Conservation (phyloP, 2,113 vertebrate species). For the Alexandromys fortis region DNA sequence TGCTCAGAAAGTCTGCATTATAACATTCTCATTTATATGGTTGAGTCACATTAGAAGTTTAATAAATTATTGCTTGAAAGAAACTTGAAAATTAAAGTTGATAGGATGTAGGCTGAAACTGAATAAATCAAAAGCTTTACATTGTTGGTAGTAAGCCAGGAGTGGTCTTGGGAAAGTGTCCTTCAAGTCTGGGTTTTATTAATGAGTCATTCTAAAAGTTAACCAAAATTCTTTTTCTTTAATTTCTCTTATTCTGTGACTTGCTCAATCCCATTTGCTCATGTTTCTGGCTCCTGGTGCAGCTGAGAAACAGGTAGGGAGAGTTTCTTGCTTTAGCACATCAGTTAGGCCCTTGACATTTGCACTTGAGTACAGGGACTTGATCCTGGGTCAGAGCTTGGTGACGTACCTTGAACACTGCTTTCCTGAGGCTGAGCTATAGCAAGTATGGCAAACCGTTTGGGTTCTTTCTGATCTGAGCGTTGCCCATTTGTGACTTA, state of each 20-base stretch:
- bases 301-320: not conserved
- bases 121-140: slow-evolving; percentile 73
- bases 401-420: rapidly evolving
- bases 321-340: not conserved
- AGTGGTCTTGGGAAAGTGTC: slow-evolving; percentile 68
- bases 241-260: not conserved
- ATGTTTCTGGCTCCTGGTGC: not conserved
- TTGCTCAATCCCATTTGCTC: not conserved
- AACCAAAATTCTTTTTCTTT: slow-evolving; percentile 3
- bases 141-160: slow-evolving; percentile 59
- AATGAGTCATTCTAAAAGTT: slow-evolving; percentile 54
- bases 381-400: not conserved
- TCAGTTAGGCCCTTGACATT: not conserved
- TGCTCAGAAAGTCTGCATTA: slow-evolving; percentile 68
- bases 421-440: not conserved
- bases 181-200: slow-evolving; percentile 51
- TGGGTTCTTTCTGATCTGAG: not conserved
- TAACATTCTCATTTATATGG: slow-evolving; percentile 63
- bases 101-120: slow-evolving; percentile 67
- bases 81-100: slow-evolving; percentile 78
- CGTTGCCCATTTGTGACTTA: not conserved
- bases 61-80: slow-evolving; percentile 79
- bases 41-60: slow-evolving; percentile 70
- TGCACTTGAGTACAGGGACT: not conserved
- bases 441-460: rapidly evolving